phyloP scores from a whole-genome alignment of 2,113 vertebrate genomes.

The Antidorcas marsupialis region DNA sequence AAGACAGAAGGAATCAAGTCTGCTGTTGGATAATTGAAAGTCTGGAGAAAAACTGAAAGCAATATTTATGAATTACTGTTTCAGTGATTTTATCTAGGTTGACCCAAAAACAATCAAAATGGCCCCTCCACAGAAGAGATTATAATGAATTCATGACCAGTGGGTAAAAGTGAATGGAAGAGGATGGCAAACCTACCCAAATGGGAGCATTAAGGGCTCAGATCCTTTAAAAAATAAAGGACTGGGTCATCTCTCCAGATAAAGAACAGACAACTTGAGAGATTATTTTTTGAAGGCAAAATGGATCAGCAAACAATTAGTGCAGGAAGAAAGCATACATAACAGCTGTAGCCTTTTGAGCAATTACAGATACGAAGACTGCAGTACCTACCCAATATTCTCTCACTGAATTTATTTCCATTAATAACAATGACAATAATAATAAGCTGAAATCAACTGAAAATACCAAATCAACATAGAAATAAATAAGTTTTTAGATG shows the following conservation, averaged over 20 bases:
- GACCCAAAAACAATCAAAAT: neutral
- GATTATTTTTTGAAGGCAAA: neutral
- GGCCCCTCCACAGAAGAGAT: neutral
- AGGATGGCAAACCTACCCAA: neutral
- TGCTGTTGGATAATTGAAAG: neutral
- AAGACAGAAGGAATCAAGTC: neutral
- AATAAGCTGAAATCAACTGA: neutral
- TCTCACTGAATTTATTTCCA: neutral
- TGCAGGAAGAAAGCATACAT: neutral
- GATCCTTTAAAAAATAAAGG: neutral
- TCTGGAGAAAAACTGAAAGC: neutral
- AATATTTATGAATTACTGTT: neutral
- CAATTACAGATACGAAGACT: neutral
- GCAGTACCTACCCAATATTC: neutral
- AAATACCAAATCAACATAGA: neutral
- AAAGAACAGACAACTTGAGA: neutral
- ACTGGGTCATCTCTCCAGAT: neutral
- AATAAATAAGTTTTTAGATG: neutral
- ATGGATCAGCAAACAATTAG: neutral
- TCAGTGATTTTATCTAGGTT: neutral
- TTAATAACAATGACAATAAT: neutral
- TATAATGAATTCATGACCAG: neutral
- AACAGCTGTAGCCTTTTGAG: neutral
- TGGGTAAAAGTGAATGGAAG: neutral
- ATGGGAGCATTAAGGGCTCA: neutral